These are phyloP conservation scores for Nerophis ophidion DNA, from an alignment of 2,113 vertebrate species.

Conservation along the genomic window DNA sequence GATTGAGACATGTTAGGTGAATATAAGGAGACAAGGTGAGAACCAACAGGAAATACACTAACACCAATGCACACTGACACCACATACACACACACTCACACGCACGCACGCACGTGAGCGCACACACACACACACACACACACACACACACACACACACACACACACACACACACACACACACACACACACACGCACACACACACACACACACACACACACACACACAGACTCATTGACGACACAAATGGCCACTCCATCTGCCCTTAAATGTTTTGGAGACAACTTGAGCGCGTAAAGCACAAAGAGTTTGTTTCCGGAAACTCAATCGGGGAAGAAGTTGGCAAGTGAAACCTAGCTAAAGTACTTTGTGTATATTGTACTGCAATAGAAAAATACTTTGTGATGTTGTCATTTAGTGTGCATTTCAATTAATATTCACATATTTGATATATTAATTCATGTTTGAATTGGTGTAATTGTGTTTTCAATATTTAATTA, in stretches of 20 bases:
- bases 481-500: too few relatives aligned
- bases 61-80: slow-evolving; percentile 28
- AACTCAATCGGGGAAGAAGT: neutral
- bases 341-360: neutral
- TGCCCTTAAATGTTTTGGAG: neutral
- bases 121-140: slow-evolving; percentile 10
- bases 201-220: slow-evolving; percentile 21
- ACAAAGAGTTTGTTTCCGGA: neutral
- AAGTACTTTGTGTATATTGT: too few relatives aligned
- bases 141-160: slow-evolving; percentile 21
- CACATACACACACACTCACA: neutral
- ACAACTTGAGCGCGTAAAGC: neutral
- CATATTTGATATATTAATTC: too few relatives aligned
- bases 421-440: too few relatives aligned
- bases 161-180: neutral
- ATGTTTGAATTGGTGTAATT: too few relatives aligned
- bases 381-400: too few relatives aligned
- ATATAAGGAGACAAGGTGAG: slow-evolving; percentile 33
- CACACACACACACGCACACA: slow-evolving; percentile 9
- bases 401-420: too few relatives aligned
- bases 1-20: slow-evolving; percentile 26
- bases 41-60: slow-evolving; percentile 22
- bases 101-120: too few relatives aligned
- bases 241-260: neutral
- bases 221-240: neutral